Evolutionary conservation across 1,140 invertebrate genomes (phyloP).

Genomic region (Sinonovacula constricta): DNA sequence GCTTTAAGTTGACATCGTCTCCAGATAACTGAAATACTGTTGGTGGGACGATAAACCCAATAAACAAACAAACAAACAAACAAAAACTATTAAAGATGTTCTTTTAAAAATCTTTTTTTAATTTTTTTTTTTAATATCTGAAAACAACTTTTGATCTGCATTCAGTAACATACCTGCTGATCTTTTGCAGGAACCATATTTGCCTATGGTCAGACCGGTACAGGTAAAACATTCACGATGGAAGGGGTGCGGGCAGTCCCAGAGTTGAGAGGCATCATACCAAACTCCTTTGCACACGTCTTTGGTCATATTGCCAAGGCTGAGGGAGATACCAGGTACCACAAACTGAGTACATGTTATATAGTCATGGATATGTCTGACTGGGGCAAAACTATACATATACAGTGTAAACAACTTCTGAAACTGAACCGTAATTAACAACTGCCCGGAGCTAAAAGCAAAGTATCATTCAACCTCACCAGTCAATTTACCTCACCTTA

Average conservation of each 20-base stretch:
- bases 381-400: too few species aligned
- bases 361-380: too few species aligned
- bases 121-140: not conserved
- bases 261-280: conserved; percentile 80
- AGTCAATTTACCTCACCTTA: too few species aligned
- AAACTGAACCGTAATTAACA: too few species aligned
- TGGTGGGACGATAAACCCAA: too few species aligned
- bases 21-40: too few species aligned
- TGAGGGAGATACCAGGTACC: conserved; percentile 88
- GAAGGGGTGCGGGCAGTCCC: conserved; percentile 87
- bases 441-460: too few species aligned
- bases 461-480: too few species aligned
- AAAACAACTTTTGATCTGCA: not conserved
- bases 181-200: conserved; percentile 90
- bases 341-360: too few species aligned
- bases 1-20: too few species aligned
- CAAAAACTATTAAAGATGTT: not conserved
- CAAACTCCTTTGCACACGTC: conserved; percentile 81
- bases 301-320: conserved; percentile 83
- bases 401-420: too few species aligned
- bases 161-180: not conserved
- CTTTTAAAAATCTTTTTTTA: not conserved
- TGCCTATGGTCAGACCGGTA: conserved; percentile 99
- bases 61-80: too few species aligned
- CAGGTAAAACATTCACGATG: conserved; percentile 99